Conservation (phyloP, 1,140 invertebrate genomes). For the Cotesia vestalis region DNA sequence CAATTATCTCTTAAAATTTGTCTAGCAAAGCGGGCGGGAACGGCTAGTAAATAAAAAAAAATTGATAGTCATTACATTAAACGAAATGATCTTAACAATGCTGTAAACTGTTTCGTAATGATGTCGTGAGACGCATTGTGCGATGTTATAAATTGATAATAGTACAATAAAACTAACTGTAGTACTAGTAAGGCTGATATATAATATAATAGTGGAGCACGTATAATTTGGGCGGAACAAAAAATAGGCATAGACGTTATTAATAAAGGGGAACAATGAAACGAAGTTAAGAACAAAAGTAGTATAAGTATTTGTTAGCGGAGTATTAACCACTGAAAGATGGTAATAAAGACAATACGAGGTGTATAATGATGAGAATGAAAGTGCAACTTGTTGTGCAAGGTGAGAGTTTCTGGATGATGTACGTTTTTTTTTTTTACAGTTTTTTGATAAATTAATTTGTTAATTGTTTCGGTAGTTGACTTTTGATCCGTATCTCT, state of each 20-base stretch:
- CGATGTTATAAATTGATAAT: no score
- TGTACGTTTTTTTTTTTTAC: not conserved
- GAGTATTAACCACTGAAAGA: not conserved
- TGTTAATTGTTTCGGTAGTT: no score
- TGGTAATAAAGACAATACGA: constrained; percentile 24
- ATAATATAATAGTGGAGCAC: not conserved
- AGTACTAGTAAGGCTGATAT: not conserved
- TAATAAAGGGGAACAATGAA: not conserved
- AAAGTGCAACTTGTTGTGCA: constrained; percentile 33
- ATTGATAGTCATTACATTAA: not conserved
- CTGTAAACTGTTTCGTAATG: no score
- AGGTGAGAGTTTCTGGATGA: constrained; percentile 24
- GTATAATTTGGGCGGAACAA: no score
- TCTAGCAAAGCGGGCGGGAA: no score
- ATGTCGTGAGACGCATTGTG: no score
- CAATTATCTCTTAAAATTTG: no score
- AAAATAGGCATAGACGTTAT: not conserved
- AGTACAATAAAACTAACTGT: constrained; percentile 1
- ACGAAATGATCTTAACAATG: no score
- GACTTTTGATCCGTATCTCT: no score
- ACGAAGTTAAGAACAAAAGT: not conserved
- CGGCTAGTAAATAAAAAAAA: not conserved
- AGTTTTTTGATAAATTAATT: no score
- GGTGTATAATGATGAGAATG: constrained; percentile 29
- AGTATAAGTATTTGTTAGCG: not conserved